A percentile compares a stretch with the other conserved stretches of the same genome.
These are phyloP conservation scores for Vollenhovia emeryi DNA, from an alignment of 1,140 invertebrate species.

Conservation along the genomic window DNA sequence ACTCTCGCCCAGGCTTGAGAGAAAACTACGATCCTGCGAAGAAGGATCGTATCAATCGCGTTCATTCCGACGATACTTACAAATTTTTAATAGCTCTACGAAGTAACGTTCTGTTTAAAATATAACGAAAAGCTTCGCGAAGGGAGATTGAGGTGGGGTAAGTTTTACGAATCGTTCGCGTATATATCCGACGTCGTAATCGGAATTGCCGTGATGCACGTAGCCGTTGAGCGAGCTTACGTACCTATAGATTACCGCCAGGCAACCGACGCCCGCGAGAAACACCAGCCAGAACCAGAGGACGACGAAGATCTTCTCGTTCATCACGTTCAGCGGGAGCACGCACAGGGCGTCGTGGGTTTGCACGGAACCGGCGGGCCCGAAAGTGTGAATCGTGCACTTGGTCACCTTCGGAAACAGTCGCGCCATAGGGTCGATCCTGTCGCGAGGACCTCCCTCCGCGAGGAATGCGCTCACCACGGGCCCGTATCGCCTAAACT, in stretches of 20 bases:
- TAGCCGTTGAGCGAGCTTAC: neutral
- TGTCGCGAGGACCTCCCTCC: conserved; percentile 76
- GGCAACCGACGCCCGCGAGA: conserved; percentile 79
- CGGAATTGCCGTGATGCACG: neutral
- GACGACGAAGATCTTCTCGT: conserved; percentile 86
- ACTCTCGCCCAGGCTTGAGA: conserved; percentile 84
- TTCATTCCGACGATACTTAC: neutral
- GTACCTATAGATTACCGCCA: conserved; percentile 82
- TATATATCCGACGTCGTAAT: neutral
- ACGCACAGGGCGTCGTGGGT: conserved; percentile 86
- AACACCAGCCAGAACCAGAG: conserved; percentile 87
- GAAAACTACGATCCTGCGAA: conserved; percentile 83
- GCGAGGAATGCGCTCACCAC: conserved; percentile 85
- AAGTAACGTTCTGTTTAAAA: neutral
- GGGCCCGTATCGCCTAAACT: conserved; percentile 90
- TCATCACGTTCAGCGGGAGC: conserved; percentile 87
- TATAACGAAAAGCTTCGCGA: neutral
- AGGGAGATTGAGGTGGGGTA: conserved; percentile 27
- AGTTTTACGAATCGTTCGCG: conserved; percentile 21
- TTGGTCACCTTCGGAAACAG: conserved; percentile 93
- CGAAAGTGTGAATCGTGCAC: conserved; percentile 88
- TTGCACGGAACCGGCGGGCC: conserved; percentile 77
- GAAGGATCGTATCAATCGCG: neutral
- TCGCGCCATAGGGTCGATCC: conserved; percentile 86
- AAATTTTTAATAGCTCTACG: neutral